Percentiles rank a stretch among this genome's conserved stretches.
These are phyloP conservation scores for Myopa testacea DNA, from an alignment of 2,888 invertebrate species.

Conservation along the genomic window DNA sequence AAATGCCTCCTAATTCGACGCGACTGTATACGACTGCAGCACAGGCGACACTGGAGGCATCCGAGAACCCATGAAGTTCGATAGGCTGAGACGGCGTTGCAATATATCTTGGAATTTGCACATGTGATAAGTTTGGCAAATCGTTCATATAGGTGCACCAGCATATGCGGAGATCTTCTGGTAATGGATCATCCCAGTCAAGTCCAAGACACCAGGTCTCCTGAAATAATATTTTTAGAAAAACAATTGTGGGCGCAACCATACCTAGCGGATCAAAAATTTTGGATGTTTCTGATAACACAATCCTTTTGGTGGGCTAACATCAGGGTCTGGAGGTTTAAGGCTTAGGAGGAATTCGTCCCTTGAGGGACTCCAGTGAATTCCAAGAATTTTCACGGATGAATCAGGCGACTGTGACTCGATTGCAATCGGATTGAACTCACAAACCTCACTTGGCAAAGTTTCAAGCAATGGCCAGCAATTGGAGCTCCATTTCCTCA, in stretches of 20 bases:
- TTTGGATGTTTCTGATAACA: slow-evolving; percentile 27
- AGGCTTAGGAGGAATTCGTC: slow-evolving; percentile 27
- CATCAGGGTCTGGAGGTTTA: neutral
- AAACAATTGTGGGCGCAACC: slow-evolving; percentile 25
- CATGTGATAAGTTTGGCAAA: neutral
- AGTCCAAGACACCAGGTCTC: slow-evolving; percentile 36
- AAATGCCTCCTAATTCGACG: neutral
- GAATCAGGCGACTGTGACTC: slow-evolving; percentile 12
- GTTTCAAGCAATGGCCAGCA: slow-evolving; percentile 23
- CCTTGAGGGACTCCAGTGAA: slow-evolving; percentile 32
- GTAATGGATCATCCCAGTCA: slow-evolving; percentile 35
- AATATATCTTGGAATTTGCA: slow-evolving; percentile 25
- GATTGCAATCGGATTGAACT: slow-evolving; percentile 34
- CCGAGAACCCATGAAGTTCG: neutral
- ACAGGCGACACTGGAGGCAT: neutral
- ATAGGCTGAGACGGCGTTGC: neutral
- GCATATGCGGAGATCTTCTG: neutral
- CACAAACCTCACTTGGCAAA: slow-evolving; percentile 28
- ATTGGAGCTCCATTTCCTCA: slow-evolving; percentile 31
- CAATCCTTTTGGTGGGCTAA: slow-evolving; percentile 18
- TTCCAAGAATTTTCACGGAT: slow-evolving; percentile 32
- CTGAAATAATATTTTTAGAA: slow-evolving; percentile 36
- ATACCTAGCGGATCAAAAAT: slow-evolving; percentile 36
- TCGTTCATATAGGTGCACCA: slow-evolving; percentile 23
- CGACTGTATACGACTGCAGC: neutral